Percentiles rank a stretch among this genome's conserved stretches.
These are phyloP conservation scores for Campoplex nolae DNA, from an alignment of 2,888 invertebrate genomes.

Conservation along the genomic window DNA sequence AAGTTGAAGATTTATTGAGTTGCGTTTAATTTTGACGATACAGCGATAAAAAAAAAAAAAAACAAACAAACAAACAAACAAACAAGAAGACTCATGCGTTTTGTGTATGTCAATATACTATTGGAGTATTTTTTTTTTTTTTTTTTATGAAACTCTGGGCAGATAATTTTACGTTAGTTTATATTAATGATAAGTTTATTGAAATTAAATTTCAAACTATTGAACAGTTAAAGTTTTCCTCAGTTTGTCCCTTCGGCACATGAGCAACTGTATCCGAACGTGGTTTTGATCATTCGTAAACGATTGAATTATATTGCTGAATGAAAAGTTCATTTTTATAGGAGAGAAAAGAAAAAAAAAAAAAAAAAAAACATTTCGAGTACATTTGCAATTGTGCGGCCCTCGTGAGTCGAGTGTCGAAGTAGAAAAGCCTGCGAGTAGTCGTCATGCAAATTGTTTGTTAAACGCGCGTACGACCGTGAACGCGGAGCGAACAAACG, in stretches of 20 bases:
- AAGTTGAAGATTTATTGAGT: not conserved
- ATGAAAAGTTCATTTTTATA: not conserved
- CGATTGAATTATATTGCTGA: not conserved
- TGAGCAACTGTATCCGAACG: not conserved
- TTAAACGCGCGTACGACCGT: slow-evolving; percentile 3
- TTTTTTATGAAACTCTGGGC: not conserved
- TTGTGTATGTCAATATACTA: slow-evolving; percentile 25
- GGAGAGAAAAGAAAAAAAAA: not conserved
- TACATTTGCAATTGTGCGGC: not conserved
- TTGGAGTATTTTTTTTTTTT: not conserved
- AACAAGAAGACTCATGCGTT: not conserved
- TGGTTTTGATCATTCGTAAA: not conserved
- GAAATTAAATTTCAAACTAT: not conserved
- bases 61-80: no score
- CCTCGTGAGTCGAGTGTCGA: slow-evolving; percentile 14
- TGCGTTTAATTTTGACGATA: slow-evolving; percentile 23
- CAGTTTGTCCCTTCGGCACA: slow-evolving; percentile 12
- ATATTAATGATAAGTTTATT: not conserved
- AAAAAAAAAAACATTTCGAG: not conserved
- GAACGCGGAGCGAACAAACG: slow-evolving; percentile 7
- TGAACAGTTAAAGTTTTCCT: not conserved
- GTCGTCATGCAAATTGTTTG: slow-evolving; percentile 1
- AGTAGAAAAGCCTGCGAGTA: slow-evolving; percentile 8
- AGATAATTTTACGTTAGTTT: not conserved
- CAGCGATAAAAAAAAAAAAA: slow-evolving; percentile 7